Evolutionary conservation across 2,113 vertebrate species (phyloP), one percentile per base, ranked within the genome.

Genomic region (Glaucomys volans): DNA sequence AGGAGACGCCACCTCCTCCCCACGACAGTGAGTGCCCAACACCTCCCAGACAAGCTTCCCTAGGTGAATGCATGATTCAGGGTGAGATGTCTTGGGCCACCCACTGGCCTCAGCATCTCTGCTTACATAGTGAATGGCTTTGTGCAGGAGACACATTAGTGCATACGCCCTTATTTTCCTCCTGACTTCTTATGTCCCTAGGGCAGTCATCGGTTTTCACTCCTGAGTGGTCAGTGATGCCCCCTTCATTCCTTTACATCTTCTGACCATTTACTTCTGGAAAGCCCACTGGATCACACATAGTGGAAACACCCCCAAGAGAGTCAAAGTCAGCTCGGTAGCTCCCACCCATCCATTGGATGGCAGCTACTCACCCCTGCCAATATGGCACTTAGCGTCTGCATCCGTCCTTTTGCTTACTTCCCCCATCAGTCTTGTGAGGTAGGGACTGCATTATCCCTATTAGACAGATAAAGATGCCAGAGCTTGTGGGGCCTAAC

Each of bases 311-410:
- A 26, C 37, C n/a, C 5, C 18, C 44, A 47, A 30, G 6, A 18
- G 18, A 59, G 24, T 28, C 6, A 20, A 74, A 30, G 67, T 1
- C 10, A 8, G 35, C 9, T 37, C 16, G 22, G 2, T 18, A 24
- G 5, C 12, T 17, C 22, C 54, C 7, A 5, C 12, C 35, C 26
- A 0, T 35, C 24, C 35, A 35, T 12, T 35, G 24, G 3, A 32
- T 28, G 17, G 1, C 35, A n/a, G n/a, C 3, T 24, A 2, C n/a
- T 40, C 18, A 32, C 20, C 30, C 5, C 3, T 8, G 13, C 69
- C 30, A 24, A 20, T 18, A 14, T 4, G 2, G 8, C 4, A 16
- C 37, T 2, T 20, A 74, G 42, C 22, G 26, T 35, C 26, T 40
- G 26, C 20, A 54, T 24, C 42, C 44, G 20, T 20, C 10, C 13